Base-by-base conservation (phyloP, 2,113 vertebrate species). In the Odontophorus gujanensis region DNA sequence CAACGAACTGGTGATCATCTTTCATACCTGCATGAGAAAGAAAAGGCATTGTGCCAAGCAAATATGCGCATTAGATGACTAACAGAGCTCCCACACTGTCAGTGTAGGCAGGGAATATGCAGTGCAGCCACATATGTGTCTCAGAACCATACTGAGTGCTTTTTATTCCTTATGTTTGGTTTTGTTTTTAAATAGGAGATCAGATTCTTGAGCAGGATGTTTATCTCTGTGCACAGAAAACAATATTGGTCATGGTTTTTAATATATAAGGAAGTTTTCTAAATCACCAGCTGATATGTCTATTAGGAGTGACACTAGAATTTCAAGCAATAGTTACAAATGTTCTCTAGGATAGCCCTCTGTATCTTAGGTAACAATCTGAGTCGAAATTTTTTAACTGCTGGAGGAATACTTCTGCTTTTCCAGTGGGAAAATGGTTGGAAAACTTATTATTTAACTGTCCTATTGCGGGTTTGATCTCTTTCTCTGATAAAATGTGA, bases 1-100 rank as follows among this genome's bases (percentile, higher is more conserved):
- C 92, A 92, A 8, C 84, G 92, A 92, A 81, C 38, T 34, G 45
- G 42, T 48, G 62, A 81, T 97, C 50, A 58, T 91, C 76, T 81
- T 74, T 40, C 58, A 85, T 92, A 75, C 69, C 79, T 93, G 75
- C 89, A 40, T 81, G 58, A 65, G 26, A 47, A 87, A 94, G 79
- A 40, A 50, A 73, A 93, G 92, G 93, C 92, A 51, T 16, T 9
- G 51, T 92, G 95, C 95, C 97, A 97, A 96, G 94, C 92, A 95
- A 90, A 93, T 97, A 88, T 92, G 93, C 96, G 85, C 84, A 95
- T 94, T 95, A 89, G 97, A 96, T 97, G 97, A 97, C 95, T 97
- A 97, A 97, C 92, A 93, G 82, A 86, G 93, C 97, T 96, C 96
- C 97, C 95, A 97, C 97, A 90, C 95, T 93, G 85, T 75, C 93